Evolutionary conservation across 2,113 vertebrate genomes (phyloP).

Genomic region (Opisthocomus hoazin): DNA sequence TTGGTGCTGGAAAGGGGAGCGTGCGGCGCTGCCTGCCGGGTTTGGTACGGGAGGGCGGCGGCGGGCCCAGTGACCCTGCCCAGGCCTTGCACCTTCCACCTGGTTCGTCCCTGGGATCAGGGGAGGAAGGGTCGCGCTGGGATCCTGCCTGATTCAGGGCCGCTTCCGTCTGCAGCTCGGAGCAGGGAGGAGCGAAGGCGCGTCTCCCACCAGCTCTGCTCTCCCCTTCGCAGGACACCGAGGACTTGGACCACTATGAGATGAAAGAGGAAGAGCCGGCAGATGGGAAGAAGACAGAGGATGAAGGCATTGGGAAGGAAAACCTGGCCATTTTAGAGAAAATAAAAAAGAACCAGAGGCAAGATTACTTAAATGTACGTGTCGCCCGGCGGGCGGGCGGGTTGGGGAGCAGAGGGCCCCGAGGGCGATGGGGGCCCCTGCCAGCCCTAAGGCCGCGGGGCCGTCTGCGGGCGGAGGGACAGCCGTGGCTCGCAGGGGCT

Average conservation of each 20-base stretch:
- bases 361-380: conserved; percentile 86
- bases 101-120: accelerated
- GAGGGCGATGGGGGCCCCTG: not conserved
- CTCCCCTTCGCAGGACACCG: conserved; percentile 65
- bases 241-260: conserved; percentile 80
- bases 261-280: conserved; percentile 81
- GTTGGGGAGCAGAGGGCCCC: not conserved
- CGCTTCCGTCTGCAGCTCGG: not conserved
- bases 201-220: not conserved
- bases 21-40: not conserved
- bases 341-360: conserved; percentile 85
- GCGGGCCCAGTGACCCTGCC: not conserved
- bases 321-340: conserved; percentile 81
- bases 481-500: not conserved
- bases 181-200: not conserved
- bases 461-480: not conserved
- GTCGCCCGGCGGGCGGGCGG: conserved; percentile 20
- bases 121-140: no score
- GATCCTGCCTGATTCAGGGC: not conserved
- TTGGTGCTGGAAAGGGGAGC: not conserved
- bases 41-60: not conserved
- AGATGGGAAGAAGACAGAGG: conserved; percentile 76
- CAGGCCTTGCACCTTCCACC: not conserved
- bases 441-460: not conserved
- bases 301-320: conserved; percentile 80